Conservation (phyloP, 1,140 invertebrate species). For the Leucophenga varia region DNA sequence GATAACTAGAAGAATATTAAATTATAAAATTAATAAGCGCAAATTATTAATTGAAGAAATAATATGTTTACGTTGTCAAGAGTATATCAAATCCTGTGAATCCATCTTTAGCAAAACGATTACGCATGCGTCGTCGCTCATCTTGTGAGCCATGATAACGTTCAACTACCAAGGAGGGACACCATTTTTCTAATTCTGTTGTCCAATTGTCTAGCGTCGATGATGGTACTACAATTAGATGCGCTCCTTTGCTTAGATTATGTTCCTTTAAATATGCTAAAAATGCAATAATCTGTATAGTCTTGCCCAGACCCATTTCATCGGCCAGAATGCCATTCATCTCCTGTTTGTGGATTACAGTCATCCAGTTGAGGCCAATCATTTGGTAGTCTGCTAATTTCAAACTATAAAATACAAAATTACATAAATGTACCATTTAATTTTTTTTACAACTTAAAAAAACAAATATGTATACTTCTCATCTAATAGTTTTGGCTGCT, state of each 20-base stretch:
- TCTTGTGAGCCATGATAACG: constrained; percentile 88
- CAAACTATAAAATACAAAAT: constrained; percentile 57
- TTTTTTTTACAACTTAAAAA: not conserved
- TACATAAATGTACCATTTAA: not conserved
- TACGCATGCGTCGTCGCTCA: constrained; percentile 75
- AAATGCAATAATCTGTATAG: constrained; percentile 88
- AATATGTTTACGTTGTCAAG: constrained; percentile 70
- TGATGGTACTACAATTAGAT: constrained; percentile 89
- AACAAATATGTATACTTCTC: constrained; percentile 54
- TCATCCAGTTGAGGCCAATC: constrained; percentile 92
- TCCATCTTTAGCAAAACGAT: constrained; percentile 74
- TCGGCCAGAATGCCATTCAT: constrained; percentile 94
- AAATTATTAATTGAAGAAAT: not conserved
- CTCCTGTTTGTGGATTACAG: constrained; percentile 83
- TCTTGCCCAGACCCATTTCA: constrained; percentile 90
- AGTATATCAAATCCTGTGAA: constrained; percentile 79
- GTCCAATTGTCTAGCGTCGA: constrained; percentile 93
- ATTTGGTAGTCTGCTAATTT: constrained; percentile 87
- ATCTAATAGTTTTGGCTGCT: constrained; percentile 66
- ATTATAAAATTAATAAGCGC: not conserved
- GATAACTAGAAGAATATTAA: constrained; percentile 59
- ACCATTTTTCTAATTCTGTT: constrained; percentile 81
- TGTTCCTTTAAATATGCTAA: constrained; percentile 83
- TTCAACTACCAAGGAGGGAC: constrained; percentile 75
- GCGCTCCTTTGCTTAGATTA: constrained; percentile 68